Evolutionary conservation across 1,140 invertebrate genomes (phyloP).

Genomic region (Lepeophtheirus salmonis): DNA sequence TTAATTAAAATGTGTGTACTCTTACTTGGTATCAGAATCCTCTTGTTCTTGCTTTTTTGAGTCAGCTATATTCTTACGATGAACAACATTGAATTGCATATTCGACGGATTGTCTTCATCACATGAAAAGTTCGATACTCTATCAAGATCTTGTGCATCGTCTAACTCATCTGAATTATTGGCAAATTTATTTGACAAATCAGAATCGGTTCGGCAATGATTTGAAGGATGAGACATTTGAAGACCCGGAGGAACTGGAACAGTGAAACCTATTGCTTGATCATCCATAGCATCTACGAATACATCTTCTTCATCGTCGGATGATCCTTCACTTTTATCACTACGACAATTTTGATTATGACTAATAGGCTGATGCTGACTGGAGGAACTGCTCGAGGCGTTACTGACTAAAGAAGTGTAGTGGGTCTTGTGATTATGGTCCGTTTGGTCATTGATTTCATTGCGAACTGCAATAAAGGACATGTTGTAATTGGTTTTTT

Average conservation of each 20-base stretch:
- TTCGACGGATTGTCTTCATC: background rate
- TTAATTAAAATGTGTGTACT: too few species aligned
- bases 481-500: too few species aligned
- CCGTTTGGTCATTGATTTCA: background rate
- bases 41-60: too few species aligned
- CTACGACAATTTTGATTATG: too few species aligned
- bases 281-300: conserved; percentile 24
- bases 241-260: conserved; percentile 16
- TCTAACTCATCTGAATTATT: background rate
- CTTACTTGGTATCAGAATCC: too few species aligned
- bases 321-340: background rate
- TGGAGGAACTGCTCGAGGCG: too few species aligned
- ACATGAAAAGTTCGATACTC: background rate
- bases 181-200: too few species aligned
- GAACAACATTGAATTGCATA: background rate
- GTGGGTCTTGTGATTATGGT: background rate
- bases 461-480: background rate
- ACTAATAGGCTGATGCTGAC: too few species aligned
- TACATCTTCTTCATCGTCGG: conserved; percentile 22
- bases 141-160: background rate
- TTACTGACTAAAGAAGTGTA: too few species aligned
- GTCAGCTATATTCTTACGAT: conserved; percentile 9
- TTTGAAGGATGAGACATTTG: background rate
- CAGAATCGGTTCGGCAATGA: background rate
- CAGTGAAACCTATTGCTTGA: conserved; percentile 21